These are phyloP conservation scores for Mythimna lalbum DNA, from an alignment of 2,888 invertebrate genomes.

Conservation along the genomic window DNA sequence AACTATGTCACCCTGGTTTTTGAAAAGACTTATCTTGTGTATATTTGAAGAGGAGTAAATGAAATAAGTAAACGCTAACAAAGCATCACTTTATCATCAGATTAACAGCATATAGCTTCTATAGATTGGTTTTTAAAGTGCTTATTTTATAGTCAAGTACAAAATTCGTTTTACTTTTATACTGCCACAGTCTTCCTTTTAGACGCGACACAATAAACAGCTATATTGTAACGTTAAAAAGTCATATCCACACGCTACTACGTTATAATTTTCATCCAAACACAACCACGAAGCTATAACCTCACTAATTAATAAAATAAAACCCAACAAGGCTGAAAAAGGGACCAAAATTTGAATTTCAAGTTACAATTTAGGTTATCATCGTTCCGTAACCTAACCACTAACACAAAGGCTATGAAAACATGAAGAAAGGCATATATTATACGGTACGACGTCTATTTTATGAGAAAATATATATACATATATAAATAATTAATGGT, in stretches of 20 bases:
- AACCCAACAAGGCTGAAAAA: constrained; percentile 44
- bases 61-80: background rate
- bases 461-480: constrained; percentile 45
- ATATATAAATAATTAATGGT: constrained; percentile 54
- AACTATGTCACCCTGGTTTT: no score
- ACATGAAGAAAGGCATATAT: constrained; percentile 37
- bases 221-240: constrained; percentile 10
- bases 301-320: constrained; percentile 53
- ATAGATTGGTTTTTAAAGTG: background rate
- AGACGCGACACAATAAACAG: background rate
- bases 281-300: constrained; percentile 22
- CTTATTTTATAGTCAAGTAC: no score
- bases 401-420: constrained; percentile 33
- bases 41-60: no score
- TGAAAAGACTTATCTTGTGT: no score
- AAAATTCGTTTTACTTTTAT: background rate
- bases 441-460: constrained; percentile 18
- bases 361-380: constrained; percentile 49
- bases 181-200: background rate
- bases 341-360: constrained; percentile 46
- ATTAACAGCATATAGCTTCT: background rate
- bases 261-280: constrained; percentile 3
- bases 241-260: background rate
- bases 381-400: constrained; percentile 36
- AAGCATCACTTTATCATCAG: background rate